Base-by-base conservation (phyloP, 2,113 vertebrate species). In the Potamarius usumacintae region DNA sequence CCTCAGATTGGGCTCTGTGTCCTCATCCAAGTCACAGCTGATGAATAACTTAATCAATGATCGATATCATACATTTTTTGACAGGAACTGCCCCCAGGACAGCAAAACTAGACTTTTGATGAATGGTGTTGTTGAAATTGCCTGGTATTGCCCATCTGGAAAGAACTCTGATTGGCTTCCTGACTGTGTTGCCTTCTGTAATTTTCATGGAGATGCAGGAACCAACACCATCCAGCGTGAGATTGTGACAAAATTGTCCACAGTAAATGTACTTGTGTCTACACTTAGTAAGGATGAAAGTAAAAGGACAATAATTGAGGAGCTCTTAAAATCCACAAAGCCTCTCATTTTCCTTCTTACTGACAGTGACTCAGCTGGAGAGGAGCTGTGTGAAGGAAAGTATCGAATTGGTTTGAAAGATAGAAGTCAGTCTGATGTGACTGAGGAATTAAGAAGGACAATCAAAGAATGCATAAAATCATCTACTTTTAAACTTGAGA, bases 11-110 rank as follows among this genome's bases (percentile, higher is more conserved):
- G 95, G 95, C 79, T 94, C 94, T 57, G 84, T 85, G n/a, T 94
- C 92, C 18, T 85, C 87, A 58, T 97, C 95, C 63, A 97, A 96
- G 90, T 97, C 96, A 82, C 92, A 95, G 89, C 86, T 97, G 85
- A 90, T 96, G 69, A 96, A 95, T 30, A 67, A 91, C 67, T 91
- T 97, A 72, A 94, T 92, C 90, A 95, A 94, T 79, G 89, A 67
- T 6, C 93, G 90, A 83, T 92, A 95, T 71, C 85, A 93, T 82
- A 90, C 92, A 0, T 96, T 96, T 92, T 95, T 94, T 83, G 93
- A 96, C 84, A 88, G 93, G 63, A 88, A 96, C 81, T 95, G 93
- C n/a, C 63, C 82, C 86, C 94, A 94, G 0, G 94, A 91, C 91
- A 95, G 81, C 67, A 93, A 90, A 82, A 85, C 90, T 65, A 83